These are phyloP conservation scores for Notospermus geniculatus DNA, from an alignment of 1,140 invertebrate genomes.

Conservation along the genomic window DNA sequence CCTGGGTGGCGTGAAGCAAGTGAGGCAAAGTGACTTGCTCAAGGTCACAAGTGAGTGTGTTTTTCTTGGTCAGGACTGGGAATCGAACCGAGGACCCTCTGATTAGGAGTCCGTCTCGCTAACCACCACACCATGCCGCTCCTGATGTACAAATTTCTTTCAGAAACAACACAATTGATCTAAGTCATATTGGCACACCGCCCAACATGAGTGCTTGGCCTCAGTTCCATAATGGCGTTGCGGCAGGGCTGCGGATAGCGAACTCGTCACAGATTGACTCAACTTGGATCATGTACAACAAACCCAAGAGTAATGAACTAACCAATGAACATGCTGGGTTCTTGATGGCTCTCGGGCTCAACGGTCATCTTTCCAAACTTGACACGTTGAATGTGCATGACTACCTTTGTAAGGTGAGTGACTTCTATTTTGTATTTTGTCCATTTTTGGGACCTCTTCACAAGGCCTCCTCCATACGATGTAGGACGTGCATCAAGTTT, in stretches of 20 bases:
- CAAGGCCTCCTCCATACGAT: no score
- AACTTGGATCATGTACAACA: conserved; percentile 92
- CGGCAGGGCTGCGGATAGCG: conserved; percentile 72
- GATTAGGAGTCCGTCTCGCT: no score
- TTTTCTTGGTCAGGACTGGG: no score
- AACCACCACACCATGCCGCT: no score
- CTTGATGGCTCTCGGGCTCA: conserved; percentile 88
- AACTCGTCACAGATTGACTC: conserved; percentile 64
- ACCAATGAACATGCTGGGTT: conserved; percentile 90
- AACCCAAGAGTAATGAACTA: conserved; percentile 69
- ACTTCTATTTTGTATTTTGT: neutral
- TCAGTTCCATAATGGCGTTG: conserved; percentile 93
- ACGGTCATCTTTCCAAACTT: conserved; percentile 84
- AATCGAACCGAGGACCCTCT: no score
- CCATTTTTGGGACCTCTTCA: no score
- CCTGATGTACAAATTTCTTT: no score
- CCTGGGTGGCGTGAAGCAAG: no score
- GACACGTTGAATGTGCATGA: conserved; percentile 84
- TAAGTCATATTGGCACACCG: conserved; percentile 83
- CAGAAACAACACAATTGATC: conserved; percentile 67
- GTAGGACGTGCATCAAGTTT: no score
- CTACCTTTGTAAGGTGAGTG: conserved; percentile 72
- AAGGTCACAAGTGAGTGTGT: no score
- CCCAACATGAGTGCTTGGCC: conserved; percentile 91
- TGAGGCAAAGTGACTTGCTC: no score